Evolutionary conservation across 2,888 invertebrate species (phyloP).

Genomic region (Allolobophora icterica): DNA sequence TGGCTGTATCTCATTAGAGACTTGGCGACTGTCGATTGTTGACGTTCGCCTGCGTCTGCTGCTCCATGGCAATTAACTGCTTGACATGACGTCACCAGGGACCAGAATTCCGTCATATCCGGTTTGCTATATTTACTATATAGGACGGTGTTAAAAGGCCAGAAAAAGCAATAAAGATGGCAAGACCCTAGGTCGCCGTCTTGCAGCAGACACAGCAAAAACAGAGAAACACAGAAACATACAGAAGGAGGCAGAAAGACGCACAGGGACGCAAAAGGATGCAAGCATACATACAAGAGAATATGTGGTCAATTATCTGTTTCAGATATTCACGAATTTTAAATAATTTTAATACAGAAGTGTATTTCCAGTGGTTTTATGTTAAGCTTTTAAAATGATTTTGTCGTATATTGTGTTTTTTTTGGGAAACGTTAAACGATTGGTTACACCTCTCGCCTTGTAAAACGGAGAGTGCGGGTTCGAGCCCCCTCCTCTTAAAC

Average conservation of each 20-base stretch:
- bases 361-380: neutral
- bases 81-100: neutral
- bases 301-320: neutral
- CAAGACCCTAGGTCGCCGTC: neutral
- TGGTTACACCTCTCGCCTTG: too few relatives aligned
- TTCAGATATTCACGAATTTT: neutral
- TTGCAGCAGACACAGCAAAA: neutral
- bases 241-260: neutral
- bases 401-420: neutral
- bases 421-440: neutral
- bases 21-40: neutral
- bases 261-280: neutral
- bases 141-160: neutral
- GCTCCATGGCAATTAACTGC: neutral
- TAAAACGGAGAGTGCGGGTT: too few relatives aligned
- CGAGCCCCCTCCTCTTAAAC: too few relatives aligned
- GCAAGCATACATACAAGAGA: neutral
- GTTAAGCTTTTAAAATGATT: neutral
- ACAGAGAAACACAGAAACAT: neutral
- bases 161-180: neutral
- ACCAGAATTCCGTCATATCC: neutral
- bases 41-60: neutral
- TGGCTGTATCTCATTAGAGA: neutral
- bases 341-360: neutral
- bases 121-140: neutral